Evolutionary conservation across 2,797 vertebrate species (phyloP), one percentile per base, ranked within the genome.

Genomic region (Mormyrus hasselquistii): DNA sequence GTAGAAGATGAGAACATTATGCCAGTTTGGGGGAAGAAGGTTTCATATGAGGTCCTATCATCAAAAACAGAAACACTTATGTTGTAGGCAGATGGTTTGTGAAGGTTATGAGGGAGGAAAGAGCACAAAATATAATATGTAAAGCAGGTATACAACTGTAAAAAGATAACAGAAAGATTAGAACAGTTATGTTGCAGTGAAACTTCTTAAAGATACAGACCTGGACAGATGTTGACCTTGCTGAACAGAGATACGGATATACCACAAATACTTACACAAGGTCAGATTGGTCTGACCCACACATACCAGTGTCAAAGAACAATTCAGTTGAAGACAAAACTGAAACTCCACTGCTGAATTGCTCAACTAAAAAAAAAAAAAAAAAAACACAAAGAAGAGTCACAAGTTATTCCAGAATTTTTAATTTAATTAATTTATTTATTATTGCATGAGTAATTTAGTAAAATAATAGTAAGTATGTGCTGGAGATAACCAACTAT

Each of bases 261-360:
- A 19, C 38, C 38, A 41, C 16, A 79, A 79, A 16, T 79, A 44
- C 38, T 44, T 44, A 76, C 14, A 38, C 73, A 8, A 79, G 73
- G 38, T 79, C 73, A 79, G 16, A 29, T 79, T 16, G 6, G 73
- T n/a, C 73, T 79, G 73, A 79, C 73, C 73, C 38, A 79, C 73
- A 79, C 73, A 79, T n/a, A 73, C 65, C 65, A 38, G 29, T 38
- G 65, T 79, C 38, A 79, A 79, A 79, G 73, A 41, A 44, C 73
- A 79, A 41, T 44, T n/a, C 73, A 79, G 73, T 79, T 79, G 73
- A 41, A 44, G 73, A n/a, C 73, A 79, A 79, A 79, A 44, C 73
- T 79, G 73, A 79, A 41, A 79, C 73, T n/a, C 16, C 38, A 79
- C 16, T 79, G 38, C 38, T 44, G 38, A 79, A n/a, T 79, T 41